A percentile compares a stretch with the other conserved stretches of the same genome.
These are phyloP conservation scores for Hermaeophaga mercurialis DNA, from an alignment of 2,888 invertebrate species.

Conservation along the genomic window DNA sequence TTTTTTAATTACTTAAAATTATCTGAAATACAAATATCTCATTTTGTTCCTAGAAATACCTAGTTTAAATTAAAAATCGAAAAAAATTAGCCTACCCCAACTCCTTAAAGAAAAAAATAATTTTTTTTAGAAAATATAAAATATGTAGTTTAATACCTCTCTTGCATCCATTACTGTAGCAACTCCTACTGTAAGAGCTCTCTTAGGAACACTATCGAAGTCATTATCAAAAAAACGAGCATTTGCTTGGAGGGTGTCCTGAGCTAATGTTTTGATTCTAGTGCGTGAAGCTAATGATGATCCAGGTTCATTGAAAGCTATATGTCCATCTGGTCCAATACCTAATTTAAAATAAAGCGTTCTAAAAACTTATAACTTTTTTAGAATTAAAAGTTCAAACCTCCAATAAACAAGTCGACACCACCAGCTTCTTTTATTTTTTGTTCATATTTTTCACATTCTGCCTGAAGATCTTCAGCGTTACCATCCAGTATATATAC, in stretches of 20 bases:
- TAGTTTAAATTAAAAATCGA: too few relatives aligned
- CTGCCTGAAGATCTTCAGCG: slow-evolving; percentile 80
- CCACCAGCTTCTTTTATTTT: slow-evolving; percentile 88
- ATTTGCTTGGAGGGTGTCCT: slow-evolving; percentile 96
- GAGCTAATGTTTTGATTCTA: slow-evolving; percentile 93
- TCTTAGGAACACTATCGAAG: slow-evolving; percentile 89
- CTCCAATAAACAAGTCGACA: slow-evolving; percentile 94
- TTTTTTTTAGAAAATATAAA: too few relatives aligned
- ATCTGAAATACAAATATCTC: too few relatives aligned
- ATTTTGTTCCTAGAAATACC: too few relatives aligned
- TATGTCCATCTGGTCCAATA: slow-evolving; percentile 99
- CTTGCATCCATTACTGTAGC: slow-evolving; percentile 98
- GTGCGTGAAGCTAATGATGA: slow-evolving; percentile 95
- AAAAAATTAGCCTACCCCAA: too few relatives aligned
- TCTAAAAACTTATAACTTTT: not conserved
- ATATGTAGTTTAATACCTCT: slow-evolving; percentile 68
- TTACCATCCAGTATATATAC: slow-evolving; percentile 95
- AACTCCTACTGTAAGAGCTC: slow-evolving; percentile 97
- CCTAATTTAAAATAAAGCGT: slow-evolving; percentile 60
- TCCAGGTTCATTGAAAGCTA: slow-evolving; percentile 99
- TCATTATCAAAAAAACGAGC: slow-evolving; percentile 97
- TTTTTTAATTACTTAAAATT: too few relatives aligned
- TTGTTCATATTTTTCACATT: slow-evolving; percentile 86
- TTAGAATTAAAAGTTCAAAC: slow-evolving; percentile 55
- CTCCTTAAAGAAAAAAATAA: not conserved